phyloP scores from a whole-genome alignment of 2,888 invertebrate genomes.

The Cyclophora albipunctata region DNA sequence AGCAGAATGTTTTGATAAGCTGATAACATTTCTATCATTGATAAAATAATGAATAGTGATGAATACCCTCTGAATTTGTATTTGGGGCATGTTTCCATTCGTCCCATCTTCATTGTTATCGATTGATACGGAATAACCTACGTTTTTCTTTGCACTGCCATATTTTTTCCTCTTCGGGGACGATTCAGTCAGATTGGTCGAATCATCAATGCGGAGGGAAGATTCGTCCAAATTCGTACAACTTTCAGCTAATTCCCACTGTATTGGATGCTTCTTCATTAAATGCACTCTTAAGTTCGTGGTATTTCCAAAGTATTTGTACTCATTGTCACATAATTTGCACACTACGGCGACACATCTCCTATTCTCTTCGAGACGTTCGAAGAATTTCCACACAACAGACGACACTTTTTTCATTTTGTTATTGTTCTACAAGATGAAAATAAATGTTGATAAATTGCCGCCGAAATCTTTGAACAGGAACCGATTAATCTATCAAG shows the following conservation, averaged over 20 bases:
- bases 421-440: not conserved
- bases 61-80: slow-evolving; percentile 62
- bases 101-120: slow-evolving; percentile 36
- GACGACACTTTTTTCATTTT: slow-evolving; percentile 62
- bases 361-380: slow-evolving; percentile 50
- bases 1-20: slow-evolving; percentile 3
- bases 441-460: slow-evolving; percentile 27
- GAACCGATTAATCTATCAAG: slow-evolving; percentile 16
- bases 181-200: slow-evolving; percentile 11
- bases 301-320: slow-evolving; percentile 68
- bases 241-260: slow-evolving; percentile 61
- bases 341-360: slow-evolving; percentile 60
- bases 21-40: slow-evolving; percentile 20
- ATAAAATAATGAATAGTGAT: slow-evolving; percentile 28
- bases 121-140: slow-evolving; percentile 61
- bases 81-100: slow-evolving; percentile 45
- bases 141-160: slow-evolving; percentile 48
- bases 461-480: slow-evolving; percentile 35
- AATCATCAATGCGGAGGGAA: slow-evolving; percentile 33
- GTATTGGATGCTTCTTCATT: slow-evolving; percentile 62
- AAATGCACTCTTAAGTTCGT: slow-evolving; percentile 62
- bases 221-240: slow-evolving; percentile 45
- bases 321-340: slow-evolving; percentile 64
- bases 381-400: slow-evolving; percentile 65
- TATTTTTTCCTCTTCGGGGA: slow-evolving; percentile 43